A percentile compares a stretch with the other conserved stretches of the same genome.
These are phyloP conservation scores for Hippasteria phrygiana DNA, from an alignment of 53 echinoderm and acorn worm species.

Conservation along the genomic window DNA sequence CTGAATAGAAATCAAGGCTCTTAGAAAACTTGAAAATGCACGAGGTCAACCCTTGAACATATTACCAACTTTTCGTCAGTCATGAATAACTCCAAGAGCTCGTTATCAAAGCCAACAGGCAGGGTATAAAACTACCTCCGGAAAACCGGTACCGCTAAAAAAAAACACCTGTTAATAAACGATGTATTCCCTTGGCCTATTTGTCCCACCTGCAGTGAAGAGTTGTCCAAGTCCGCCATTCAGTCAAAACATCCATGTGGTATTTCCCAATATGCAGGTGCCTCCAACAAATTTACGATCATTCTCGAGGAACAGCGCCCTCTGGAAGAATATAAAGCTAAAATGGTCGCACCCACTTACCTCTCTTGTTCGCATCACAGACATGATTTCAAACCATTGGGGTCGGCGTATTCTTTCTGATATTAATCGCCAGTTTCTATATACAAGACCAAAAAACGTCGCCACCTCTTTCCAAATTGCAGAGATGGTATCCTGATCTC, in stretches of 20 bases:
- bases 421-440: slow-evolving; percentile 7
- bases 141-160: no score
- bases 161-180: no score
- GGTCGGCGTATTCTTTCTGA: background rate
- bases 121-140: no score
- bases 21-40: no score
- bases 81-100: no score
- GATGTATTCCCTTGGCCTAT: no score
- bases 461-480: background rate
- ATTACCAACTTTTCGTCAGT: no score
- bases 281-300: no score
- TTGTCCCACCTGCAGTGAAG: background rate
- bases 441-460: slow-evolving; percentile 13
- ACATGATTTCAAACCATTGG: slow-evolving; percentile 27
- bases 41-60: no score
- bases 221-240: background rate
- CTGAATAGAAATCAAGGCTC: no score
- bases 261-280: background rate
- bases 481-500: background rate
- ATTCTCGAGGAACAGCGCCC: background rate
- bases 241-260: background rate
- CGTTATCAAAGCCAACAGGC: no score
- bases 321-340: background rate
- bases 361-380: slow-evolving; percentile 5
- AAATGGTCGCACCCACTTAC: slow-evolving; percentile 23